Evolutionary conservation across 2,888 invertebrate species (phyloP), one percentile per base, ranked within the genome.

Genomic region (Brachyptera risi): DNA sequence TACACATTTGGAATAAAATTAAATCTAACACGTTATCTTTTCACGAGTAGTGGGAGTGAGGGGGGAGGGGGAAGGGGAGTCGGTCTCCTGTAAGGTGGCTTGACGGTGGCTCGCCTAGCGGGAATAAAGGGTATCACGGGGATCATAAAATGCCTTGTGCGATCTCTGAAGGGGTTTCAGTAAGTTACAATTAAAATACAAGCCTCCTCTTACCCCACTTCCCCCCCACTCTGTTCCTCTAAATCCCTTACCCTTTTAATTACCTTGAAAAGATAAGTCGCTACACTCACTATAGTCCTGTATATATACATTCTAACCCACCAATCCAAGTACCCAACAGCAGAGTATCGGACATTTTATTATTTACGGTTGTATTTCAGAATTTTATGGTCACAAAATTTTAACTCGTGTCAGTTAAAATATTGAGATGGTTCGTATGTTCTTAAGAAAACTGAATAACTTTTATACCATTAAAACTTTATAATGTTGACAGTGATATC

Each of bases 61-160:
- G n/a, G n/a, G n/a, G n/a, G n/a, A n/a, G n/a, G n/a, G 50, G 24
- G 50, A n/a, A n/a, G n/a, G n/a, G n/a, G n/a, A n/a, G n/a, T n/a
- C 9, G 4, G 50, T 23, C 15, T 50, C 50, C 54, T 19, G 54
- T 26, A 17, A n/a, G 31, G 31, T 31, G 31, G 11, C 7, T 11
- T 31, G 11, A 31, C 26, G 56, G 38, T 37, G 23, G 56, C 40
- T 35, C 44, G 15, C 31, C 7, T 11, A 7, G 44, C 44, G 38
- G 58, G 61, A 58, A 61, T 58, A 61, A 61, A 61, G 61, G 61
- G 50, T 61, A 61, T 61, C 61, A 58, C 61, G 61, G 57, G 58
- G 49, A 61, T 61, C 61, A 49, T 61, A 61, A 61, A 61, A 61
- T 61, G 44, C 44, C 44, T n/a, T 21, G 44, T 31, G 31, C 9